Evolutionary conservation across 1,140 invertebrate species (phyloP).

Genomic region (Aradophagus sp.): DNA sequence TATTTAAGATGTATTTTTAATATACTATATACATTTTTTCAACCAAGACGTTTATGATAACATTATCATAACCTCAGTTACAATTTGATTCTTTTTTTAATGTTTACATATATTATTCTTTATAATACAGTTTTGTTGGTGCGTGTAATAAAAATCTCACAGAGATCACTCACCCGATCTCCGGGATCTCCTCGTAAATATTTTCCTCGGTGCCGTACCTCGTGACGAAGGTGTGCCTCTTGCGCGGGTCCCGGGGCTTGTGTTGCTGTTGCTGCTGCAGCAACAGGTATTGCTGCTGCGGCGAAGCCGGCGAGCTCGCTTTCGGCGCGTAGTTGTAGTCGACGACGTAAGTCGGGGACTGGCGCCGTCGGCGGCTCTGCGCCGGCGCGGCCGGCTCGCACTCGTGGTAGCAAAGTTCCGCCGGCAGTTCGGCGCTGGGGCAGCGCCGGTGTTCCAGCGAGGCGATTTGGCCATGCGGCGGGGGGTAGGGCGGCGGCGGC

Average conservation of each 20-base stretch:
- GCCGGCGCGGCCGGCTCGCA: background rate
- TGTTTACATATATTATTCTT: no score
- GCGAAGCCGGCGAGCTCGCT: no score
- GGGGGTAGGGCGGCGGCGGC: constrained; percentile 76
- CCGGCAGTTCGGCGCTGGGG: constrained; percentile 48
- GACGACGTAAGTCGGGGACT: constrained; percentile 69
- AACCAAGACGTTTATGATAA: no score
- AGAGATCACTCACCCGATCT: constrained; percentile 66
- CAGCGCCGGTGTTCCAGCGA: background rate
- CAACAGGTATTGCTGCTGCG: constrained; percentile 62
- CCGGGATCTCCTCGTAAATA: constrained; percentile 90
- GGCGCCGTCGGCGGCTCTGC: constrained; percentile 2
- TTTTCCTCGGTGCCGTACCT: constrained; percentile 89
- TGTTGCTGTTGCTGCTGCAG: constrained; percentile 50
- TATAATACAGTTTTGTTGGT: no score
- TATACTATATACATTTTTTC: no score
- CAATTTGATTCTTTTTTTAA: no score
- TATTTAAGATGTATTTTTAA: no score
- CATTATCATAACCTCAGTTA: no score
- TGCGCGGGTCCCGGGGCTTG: constrained; percentile 67
- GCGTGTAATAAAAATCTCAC: no score
- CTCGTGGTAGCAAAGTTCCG: constrained; percentile 64
- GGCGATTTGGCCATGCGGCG: constrained; percentile 62
- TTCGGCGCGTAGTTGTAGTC: constrained; percentile 49
- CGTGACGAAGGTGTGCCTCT: constrained; percentile 83